These are phyloP conservation scores for Andrena trimmerana DNA, from an alignment of 2,888 invertebrate species.

Conservation along the genomic window DNA sequence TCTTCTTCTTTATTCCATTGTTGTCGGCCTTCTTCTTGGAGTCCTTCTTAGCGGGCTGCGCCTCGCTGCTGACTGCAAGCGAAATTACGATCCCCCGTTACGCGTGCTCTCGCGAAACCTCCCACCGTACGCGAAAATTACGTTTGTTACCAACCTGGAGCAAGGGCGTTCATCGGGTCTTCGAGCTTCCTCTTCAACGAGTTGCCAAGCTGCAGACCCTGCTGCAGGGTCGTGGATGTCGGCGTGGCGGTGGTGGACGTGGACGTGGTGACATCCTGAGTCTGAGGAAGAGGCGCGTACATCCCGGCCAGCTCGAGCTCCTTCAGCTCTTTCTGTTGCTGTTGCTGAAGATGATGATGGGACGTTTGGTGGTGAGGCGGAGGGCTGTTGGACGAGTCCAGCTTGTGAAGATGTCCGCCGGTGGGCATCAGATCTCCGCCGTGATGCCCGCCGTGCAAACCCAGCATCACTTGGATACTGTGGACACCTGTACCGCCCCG, in stretches of 20 bases:
- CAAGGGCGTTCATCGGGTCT: conserved; percentile 79
- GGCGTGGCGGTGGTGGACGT: conserved; percentile 82
- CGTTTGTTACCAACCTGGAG: conserved; percentile 75
- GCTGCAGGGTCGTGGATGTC: conserved; percentile 84
- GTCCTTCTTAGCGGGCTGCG: conserved; percentile 87
- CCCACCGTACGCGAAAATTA: neutral
- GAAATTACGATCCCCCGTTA: conserved; percentile 4
- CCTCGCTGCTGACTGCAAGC: conserved; percentile 80
- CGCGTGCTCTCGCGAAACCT: too few relatives aligned
- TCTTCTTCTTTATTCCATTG: conserved; percentile 96
- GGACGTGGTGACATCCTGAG: conserved; percentile 85
- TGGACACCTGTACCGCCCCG: conserved; percentile 87
- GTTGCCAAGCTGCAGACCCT: conserved; percentile 80
- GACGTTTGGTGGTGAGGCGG: conserved; percentile 83
- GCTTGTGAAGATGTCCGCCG: conserved; percentile 82
- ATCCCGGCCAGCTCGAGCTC: conserved; percentile 82
- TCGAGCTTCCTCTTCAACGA: conserved; percentile 81
- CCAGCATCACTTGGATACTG: conserved; percentile 90
- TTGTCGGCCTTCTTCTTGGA: conserved; percentile 94
- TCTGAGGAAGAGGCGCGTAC: conserved; percentile 81
- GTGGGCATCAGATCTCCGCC: conserved; percentile 80
- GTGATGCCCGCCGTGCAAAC: conserved; percentile 86
- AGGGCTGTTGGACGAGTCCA: conserved; percentile 85
- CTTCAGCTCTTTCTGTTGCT: conserved; percentile 84
- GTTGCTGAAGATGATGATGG: conserved; percentile 83